These are phyloP conservation scores for Lithobates pipiens DNA, from an alignment of 2,797 vertebrate species.

Conservation along the genomic window DNA sequence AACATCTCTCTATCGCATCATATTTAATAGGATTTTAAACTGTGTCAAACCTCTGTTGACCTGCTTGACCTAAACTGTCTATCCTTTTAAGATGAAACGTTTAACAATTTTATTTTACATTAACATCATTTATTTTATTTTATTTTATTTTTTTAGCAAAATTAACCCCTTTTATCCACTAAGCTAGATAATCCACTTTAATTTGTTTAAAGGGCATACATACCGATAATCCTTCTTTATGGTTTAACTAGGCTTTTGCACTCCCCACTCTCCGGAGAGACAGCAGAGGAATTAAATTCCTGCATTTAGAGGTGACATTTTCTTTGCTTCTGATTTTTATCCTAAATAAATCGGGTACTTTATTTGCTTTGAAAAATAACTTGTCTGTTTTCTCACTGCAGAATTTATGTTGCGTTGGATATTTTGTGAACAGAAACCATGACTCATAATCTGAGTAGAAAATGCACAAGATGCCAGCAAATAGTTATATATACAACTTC, in stretches of 20 bases:
- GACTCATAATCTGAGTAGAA: conserved; percentile 27
- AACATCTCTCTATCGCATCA: conserved; percentile 13
- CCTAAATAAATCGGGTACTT: conserved; percentile 39
- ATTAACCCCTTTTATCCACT: conserved; percentile 59
- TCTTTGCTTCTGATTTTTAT: conserved; percentile 44
- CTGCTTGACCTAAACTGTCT: not conserved
- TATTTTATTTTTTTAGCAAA: conserved; percentile 1
- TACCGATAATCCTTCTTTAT: conserved; percentile 58
- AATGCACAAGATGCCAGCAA: conserved; percentile 8
- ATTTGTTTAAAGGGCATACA: conserved; percentile 59
- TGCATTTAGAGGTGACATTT: conserved; percentile 59
- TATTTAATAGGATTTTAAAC: conserved; percentile 30
- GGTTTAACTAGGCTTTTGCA: conserved; percentile 56
- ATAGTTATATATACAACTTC: conserved; percentile 9
- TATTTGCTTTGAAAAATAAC: conserved; percentile 26
- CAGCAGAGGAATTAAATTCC: conserved; percentile 51
- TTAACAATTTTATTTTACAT: not conserved
- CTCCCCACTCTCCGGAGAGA: conserved; percentile 34
- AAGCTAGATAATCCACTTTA: conserved; percentile 57
- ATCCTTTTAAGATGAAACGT: conserved; percentile 5
- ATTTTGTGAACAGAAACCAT: conserved; percentile 29
- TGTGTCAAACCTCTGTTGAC: conserved; percentile 7
- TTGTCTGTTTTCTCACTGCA: conserved; percentile 9
- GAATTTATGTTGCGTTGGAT: conserved; percentile 41
- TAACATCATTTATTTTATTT: no score